Conservation (phyloP, 2,797 vertebrate genomes). For the Ceyx erithaca region DNA sequence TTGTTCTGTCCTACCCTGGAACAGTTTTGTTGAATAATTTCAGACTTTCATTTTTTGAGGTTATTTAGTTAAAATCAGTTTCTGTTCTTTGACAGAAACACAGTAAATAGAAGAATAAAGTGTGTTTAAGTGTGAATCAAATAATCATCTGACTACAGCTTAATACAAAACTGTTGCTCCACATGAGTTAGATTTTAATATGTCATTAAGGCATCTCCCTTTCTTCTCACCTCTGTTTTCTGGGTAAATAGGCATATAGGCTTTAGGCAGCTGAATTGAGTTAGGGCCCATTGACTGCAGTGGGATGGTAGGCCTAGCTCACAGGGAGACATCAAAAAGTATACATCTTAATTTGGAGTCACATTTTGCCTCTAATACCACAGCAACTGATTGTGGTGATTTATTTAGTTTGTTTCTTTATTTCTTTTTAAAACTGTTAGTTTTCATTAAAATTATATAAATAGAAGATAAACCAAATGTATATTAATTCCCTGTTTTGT, state of each 20-base stretch:
- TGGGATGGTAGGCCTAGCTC: background rate
- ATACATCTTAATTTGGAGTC: background rate
- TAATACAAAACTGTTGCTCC: background rate
- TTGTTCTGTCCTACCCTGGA: background rate
- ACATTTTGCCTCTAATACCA: background rate
- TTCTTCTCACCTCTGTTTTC: background rate
- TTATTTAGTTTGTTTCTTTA: background rate
- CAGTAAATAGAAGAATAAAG: background rate
- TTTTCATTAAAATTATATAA: background rate
- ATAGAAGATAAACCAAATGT: background rate
- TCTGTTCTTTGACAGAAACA: background rate
- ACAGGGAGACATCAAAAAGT: background rate
- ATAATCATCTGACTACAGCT: background rate
- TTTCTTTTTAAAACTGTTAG: background rate
- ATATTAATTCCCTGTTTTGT: slow-evolving; percentile 52
- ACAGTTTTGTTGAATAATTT: background rate
- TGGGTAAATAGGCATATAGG: background rate
- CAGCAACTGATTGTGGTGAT: background rate
- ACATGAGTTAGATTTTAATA: background rate
- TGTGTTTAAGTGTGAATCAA: background rate
- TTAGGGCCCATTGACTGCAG: background rate
- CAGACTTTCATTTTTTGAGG: background rate
- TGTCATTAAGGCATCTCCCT: background rate
- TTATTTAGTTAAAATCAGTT: background rate
- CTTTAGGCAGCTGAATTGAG: background rate